A percentile compares a stretch with the other conserved stretches of the same genome.
phyloP scores from a whole-genome alignment of 2,113 vertebrate species.

The Odocoileus hemionus region DNA sequence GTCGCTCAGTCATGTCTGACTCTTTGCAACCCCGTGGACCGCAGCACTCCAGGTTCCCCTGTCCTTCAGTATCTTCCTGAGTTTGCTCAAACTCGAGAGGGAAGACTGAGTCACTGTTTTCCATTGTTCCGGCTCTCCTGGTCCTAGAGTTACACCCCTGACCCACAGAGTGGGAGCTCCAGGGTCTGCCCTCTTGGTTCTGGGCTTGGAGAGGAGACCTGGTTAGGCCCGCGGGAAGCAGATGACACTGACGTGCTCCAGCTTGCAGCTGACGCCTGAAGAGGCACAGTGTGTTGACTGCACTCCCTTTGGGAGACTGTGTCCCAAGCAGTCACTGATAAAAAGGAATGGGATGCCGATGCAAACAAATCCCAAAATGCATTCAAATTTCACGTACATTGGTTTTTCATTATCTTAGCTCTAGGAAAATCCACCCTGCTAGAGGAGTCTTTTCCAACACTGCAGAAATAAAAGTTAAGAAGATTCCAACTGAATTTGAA shows the following conservation, averaged over 20 bases:
- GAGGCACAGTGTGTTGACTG: neutral
- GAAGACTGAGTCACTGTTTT: neutral
- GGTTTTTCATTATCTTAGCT: neutral
- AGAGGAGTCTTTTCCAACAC: neutral
- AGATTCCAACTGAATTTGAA: neutral
- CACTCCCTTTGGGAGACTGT: accelerated
- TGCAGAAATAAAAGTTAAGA: neutral
- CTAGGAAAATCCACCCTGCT: neutral
- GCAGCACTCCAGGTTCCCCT: neutral
- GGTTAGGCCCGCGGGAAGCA: accelerated
- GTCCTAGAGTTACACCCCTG: no score
- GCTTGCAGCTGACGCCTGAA: neutral
- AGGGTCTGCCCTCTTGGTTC: accelerated
- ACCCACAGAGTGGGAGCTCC: accelerated
- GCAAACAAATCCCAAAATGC: neutral
- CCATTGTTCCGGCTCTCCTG: neutral
- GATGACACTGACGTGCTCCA: accelerated
- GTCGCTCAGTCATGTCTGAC: accelerated
- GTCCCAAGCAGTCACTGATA: neutral
- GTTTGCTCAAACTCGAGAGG: neutral
- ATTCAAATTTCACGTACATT: no score
- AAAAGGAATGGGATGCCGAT: neutral
- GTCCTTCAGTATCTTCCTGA: neutral
- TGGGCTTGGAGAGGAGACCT: neutral
- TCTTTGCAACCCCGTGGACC: accelerated